Base-by-base conservation (phyloP, 1,140 invertebrate species). In the Drosophila leontia region DNA sequence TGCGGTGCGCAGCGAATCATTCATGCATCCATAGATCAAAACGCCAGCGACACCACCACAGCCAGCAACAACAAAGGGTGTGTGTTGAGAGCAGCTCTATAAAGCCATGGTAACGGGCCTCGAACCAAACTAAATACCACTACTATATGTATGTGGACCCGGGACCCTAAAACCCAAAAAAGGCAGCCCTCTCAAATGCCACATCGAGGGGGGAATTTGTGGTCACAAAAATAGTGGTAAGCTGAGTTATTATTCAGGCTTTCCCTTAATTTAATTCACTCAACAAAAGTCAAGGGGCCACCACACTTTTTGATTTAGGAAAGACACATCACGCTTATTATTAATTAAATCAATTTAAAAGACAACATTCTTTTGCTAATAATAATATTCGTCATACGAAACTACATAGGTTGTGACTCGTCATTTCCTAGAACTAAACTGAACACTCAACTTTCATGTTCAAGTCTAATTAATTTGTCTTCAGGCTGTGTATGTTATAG, bases 1-100 rank as follows among this genome's bases (percentile, higher is more conserved):
- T 82, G 58, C 48, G 74, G 70, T 86, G 70, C 60, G 62, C 76
- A 65, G 59, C 57, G 59, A 88, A 84, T 84, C 85, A 88, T 88
- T 88, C 85, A 88, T 90, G 84, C 84, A 88, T 88, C 79, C 84
- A 90, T 71, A 80, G 84, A 87, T 88, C 80, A 87, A 80, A 83
- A 87, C 70, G 48, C 62, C 72, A 88, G 74, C 80, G 58, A 84
- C 84, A 78, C 80, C 75, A 78, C 72, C 72, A 67, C 56, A 71
- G 53, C 63, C 29, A 77, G 26, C 79, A 80, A 51, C 78, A 69
- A 64, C 59, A 29, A 47, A 47, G 51, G 44, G 37, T 29, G 48
- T 51, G 26, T 37, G 63, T 34, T 26, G 50, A 64, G 48, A 64
- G 64, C 34, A 37, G 69, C 8, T 17, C 23, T 17, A 61, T 35